Conservation (phyloP, 1,140 invertebrate species). For the Euglossa dilemma region DNA sequence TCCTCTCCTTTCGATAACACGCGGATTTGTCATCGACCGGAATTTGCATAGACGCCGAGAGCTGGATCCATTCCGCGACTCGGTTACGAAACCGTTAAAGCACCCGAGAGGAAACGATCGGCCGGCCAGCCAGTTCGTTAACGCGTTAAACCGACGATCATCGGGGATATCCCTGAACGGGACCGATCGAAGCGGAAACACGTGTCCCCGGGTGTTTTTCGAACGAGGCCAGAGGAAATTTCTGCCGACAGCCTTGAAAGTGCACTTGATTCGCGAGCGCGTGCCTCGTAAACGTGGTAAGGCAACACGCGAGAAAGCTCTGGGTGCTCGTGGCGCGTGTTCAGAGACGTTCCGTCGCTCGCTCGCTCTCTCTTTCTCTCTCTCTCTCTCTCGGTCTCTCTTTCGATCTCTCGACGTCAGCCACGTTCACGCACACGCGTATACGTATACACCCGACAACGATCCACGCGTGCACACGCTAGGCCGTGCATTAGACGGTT, state of each 20-base stretch:
- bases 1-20: not conserved
- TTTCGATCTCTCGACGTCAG: slow-evolving; percentile 24
- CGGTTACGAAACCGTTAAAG: not conserved
- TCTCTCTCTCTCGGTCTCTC: not conserved
- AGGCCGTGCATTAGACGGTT: slow-evolving; percentile 39
- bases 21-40: too few relatives aligned
- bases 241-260: slow-evolving; percentile 56
- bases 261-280: slow-evolving; percentile 60
- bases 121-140: not conserved
- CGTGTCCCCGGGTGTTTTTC: slow-evolving; percentile 54
- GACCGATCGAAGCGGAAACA: slow-evolving; percentile 51
- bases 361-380: slow-evolving; percentile 10
- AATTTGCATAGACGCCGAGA: too few relatives aligned
- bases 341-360: slow-evolving; percentile 37
- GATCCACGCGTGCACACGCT: slow-evolving; percentile 53
- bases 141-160: not conserved
- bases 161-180: slow-evolving; percentile 27
- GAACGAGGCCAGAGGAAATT: slow-evolving; percentile 52
- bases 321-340: slow-evolving; percentile 9
- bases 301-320: slow-evolving; percentile 42
- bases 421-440: slow-evolving; percentile 30
- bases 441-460: slow-evolving; percentile 27
- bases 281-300: slow-evolving; percentile 26
- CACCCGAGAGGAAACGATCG: not conserved
- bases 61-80: too few relatives aligned